These are phyloP conservation scores for Caenorhabditis drosophilae DNA, from an alignment of 2,888 invertebrate genomes.

Conservation along the genomic window DNA sequence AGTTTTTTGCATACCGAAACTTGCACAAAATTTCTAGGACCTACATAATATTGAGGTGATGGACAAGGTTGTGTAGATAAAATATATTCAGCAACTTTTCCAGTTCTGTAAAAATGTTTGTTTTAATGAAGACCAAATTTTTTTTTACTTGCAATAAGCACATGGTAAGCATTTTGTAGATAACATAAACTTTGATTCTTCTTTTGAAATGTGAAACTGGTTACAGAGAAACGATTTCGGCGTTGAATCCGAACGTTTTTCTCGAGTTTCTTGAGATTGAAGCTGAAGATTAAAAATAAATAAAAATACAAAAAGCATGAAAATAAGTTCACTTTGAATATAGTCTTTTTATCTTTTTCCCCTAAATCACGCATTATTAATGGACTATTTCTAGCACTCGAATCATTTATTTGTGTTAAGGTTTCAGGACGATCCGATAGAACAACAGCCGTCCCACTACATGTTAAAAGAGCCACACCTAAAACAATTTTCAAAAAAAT, in stretches of 20 bases:
- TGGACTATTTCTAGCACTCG: constrained; percentile 26
- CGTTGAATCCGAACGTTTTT: constrained; percentile 31
- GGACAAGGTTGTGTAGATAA: constrained; percentile 40
- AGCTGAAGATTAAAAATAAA: too few relatives aligned
- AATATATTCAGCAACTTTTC: constrained; percentile 36
- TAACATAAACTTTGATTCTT: constrained; percentile 15
- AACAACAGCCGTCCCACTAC: constrained; percentile 26
- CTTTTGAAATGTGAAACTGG: constrained; percentile 29
- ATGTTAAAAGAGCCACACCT: constrained; percentile 35
- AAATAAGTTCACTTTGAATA: too few relatives aligned
- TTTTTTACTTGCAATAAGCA: constrained; percentile 30
- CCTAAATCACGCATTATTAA: constrained; percentile 10
- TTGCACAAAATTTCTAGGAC: constrained; percentile 40
- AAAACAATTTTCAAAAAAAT: background rate
- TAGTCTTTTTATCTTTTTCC: constrained; percentile 26
- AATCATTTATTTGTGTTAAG: background rate
- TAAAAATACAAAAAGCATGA: too few relatives aligned
- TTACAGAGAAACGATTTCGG: constrained; percentile 28
- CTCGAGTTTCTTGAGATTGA: constrained; percentile 20
- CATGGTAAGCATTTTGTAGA: constrained; percentile 17
- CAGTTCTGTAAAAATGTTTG: constrained; percentile 17
- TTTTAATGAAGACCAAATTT: background rate
- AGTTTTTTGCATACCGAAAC: constrained; percentile 45
- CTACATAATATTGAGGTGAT: constrained; percentile 28
- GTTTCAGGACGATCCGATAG: constrained; percentile 11